Evolutionary conservation across 2,113 vertebrate species (phyloP).

Genomic region (Gadus macrocephalus): DNA sequence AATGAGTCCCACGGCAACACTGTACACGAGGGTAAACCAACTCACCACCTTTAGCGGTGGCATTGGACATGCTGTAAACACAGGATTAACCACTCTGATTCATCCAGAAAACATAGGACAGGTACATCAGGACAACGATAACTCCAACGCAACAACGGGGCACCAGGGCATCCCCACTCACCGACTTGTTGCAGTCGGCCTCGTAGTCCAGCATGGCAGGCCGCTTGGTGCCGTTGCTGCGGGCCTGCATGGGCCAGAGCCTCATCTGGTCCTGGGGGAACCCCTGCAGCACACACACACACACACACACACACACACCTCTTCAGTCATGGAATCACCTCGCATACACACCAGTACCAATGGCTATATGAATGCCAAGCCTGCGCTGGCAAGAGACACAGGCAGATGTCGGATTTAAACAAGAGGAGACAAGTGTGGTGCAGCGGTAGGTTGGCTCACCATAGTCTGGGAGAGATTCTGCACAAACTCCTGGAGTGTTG

Average conservation of each 20-base stretch:
- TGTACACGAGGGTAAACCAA: neutral
- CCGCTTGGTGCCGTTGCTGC: conserved; percentile 96
- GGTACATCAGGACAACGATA: too few relatives aligned
- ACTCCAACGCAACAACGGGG: too few relatives aligned
- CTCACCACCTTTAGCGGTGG: too few relatives aligned
- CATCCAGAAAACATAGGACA: too few relatives aligned
- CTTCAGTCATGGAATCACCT: neutral
- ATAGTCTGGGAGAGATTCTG: conserved; percentile 98
- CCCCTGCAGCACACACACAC: conserved; percentile 73
- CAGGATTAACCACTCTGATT: too few relatives aligned
- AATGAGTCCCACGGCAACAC: neutral
- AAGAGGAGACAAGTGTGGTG: neutral
- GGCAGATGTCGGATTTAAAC: neutral
- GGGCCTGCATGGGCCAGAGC: conserved; percentile 98
- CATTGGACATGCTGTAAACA: too few relatives aligned
- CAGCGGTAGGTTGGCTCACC: conserved; percentile 73
- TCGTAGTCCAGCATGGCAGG: conserved; percentile 98
- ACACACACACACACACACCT: neutral
- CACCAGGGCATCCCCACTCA: conserved; percentile 55
- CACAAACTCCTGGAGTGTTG: conserved; percentile 93
- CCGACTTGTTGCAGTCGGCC: conserved; percentile 96
- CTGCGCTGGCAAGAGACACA: too few relatives aligned
- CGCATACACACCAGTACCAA: too few relatives aligned
- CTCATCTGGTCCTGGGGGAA: conserved; percentile 99
- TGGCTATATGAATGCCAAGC: too few relatives aligned